These are phyloP conservation scores for Cynoglossus semilaevis DNA, from an alignment of 2,113 vertebrate species.

Conservation along the genomic window DNA sequence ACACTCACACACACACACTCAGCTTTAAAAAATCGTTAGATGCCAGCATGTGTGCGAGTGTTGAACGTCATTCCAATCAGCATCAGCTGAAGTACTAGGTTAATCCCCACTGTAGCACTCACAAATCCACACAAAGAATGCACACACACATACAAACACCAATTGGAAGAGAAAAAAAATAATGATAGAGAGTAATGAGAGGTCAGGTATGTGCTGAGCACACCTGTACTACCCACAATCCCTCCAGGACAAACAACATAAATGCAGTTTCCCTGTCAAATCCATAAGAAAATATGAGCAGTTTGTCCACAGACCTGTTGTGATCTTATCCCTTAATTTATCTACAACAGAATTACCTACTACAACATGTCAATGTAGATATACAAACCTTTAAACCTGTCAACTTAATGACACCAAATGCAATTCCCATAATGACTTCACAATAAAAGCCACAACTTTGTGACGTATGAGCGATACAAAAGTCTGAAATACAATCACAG, in stretches of 20 bases:
- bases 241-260: too few relatives aligned
- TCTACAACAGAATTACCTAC: too few relatives aligned
- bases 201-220: slow-evolving; percentile 9
- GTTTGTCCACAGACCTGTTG: too few relatives aligned
- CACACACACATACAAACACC: neutral
- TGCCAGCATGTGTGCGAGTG: slow-evolving; percentile 33
- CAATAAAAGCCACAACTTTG: too few relatives aligned
- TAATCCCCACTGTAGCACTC: slow-evolving; percentile 65
- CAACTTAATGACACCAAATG: too few relatives aligned
- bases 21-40: slow-evolving; percentile 21
- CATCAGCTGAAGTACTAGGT: slow-evolving; percentile 64
- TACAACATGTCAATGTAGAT: too few relatives aligned
- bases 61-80: slow-evolving; percentile 67
- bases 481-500: too few relatives aligned
- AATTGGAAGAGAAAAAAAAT: neutral
- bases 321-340: too few relatives aligned
- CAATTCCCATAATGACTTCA: too few relatives aligned
- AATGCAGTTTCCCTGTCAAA: slow-evolving; percentile 21
- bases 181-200: slow-evolving; percentile 24
- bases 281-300: neutral
- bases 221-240: slow-evolving; percentile 22
- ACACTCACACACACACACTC: slow-evolving; percentile 5
- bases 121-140: slow-evolving; percentile 38
- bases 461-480: too few relatives aligned
- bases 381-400: too few relatives aligned